These are phyloP conservation scores for Epizoanthus scotinus DNA, from an alignment of 92 coral and sea anemone genomes.

Conservation along the genomic window DNA sequence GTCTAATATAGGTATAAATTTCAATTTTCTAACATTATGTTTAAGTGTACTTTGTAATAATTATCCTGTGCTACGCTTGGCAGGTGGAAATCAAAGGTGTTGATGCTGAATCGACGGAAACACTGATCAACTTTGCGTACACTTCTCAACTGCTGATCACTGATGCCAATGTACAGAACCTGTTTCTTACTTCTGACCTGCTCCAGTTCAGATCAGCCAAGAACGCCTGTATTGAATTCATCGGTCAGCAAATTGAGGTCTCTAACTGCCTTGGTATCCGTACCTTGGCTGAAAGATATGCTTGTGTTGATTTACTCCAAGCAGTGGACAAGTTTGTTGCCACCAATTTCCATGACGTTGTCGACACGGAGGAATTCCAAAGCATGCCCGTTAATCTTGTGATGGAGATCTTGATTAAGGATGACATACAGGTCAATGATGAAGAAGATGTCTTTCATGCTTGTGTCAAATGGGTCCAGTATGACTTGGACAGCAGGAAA, in stretches of 20 bases:
- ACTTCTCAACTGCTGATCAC: slow-evolving; percentile 88
- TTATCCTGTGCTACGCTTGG: neutral
- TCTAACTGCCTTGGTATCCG: slow-evolving; percentile 89
- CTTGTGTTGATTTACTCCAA: slow-evolving; percentile 73
- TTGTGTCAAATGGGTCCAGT: slow-evolving; percentile 78
- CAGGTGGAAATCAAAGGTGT: slow-evolving; percentile 92
- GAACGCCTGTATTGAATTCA: slow-evolving; percentile 88
- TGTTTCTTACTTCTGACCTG: slow-evolving; percentile 88
- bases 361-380: slow-evolving; percentile 81
- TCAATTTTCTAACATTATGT: neutral
- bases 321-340: slow-evolving; percentile 74
- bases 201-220: slow-evolving; percentile 86
- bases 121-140: slow-evolving; percentile 84
- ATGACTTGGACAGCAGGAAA: slow-evolving; percentile 54
- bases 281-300: slow-evolving; percentile 84
- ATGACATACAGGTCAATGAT: slow-evolving; percentile 65
- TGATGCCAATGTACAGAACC: slow-evolving; percentile 80
- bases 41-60: neutral
- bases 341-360: slow-evolving; percentile 74
- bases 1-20: too few relatives aligned
- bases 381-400: slow-evolving; percentile 65
- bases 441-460: slow-evolving; percentile 80
- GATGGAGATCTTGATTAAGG: slow-evolving; percentile 64
- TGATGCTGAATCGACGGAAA: slow-evolving; percentile 69
- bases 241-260: slow-evolving; percentile 80